Evolutionary conservation across 2,797 vertebrate genomes (phyloP).

Genomic region (Squalus acanthias): DNA sequence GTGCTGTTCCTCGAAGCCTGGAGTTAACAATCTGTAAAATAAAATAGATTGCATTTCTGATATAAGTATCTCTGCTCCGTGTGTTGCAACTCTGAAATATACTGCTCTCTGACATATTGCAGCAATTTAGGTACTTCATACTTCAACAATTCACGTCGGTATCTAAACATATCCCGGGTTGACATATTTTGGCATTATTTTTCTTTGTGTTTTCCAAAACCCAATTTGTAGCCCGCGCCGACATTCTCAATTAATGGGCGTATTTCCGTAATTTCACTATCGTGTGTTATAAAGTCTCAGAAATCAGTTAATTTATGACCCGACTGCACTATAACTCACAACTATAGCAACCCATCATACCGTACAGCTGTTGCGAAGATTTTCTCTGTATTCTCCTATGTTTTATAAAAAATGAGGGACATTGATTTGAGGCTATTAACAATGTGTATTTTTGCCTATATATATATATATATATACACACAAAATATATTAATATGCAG

Average conservation of each 20-base stretch:
- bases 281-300: neutral
- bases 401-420: neutral
- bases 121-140: neutral
- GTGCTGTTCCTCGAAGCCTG: neutral
- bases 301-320: constrained; percentile 4
- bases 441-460: neutral
- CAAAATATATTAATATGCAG: neutral
- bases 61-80: neutral
- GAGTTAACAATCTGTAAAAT: neutral
- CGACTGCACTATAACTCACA: neutral
- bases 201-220: neutral
- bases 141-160: neutral
- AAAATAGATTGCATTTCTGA: neutral
- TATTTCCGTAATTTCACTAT: neutral
- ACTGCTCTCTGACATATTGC: neutral
- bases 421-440: neutral
- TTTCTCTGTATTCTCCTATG: neutral
- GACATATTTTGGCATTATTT: neutral
- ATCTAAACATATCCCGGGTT: neutral
- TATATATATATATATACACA: neutral
- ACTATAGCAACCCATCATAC: neutral
- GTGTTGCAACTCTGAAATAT: neutral
- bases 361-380: neutral
- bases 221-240: neutral
- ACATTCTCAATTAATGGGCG: no score